These are phyloP conservation scores for Hiodon alosoides DNA, from an alignment of 2,113 vertebrate species.

Conservation along the genomic window DNA sequence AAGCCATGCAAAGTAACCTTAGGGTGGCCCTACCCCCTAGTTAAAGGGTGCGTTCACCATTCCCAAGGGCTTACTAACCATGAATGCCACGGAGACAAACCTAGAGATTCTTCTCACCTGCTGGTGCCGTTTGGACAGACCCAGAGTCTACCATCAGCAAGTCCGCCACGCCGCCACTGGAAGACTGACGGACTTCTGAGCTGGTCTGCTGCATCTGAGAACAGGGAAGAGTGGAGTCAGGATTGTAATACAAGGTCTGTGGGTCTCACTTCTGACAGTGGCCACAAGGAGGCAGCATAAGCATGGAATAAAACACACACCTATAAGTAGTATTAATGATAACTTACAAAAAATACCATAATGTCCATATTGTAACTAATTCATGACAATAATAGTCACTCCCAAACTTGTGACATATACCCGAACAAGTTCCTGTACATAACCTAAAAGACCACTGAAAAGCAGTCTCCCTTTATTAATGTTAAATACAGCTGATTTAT, in stretches of 20 bases:
- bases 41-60: background rate
- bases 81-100: background rate
- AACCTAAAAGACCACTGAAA: too few relatives aligned
- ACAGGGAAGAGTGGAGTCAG: background rate
- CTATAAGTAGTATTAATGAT: too few relatives aligned
- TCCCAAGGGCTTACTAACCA: background rate
- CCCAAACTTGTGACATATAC: too few relatives aligned
- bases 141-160: constrained; percentile 75
- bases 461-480: too few relatives aligned
- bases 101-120: constrained; percentile 55
- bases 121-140: constrained; percentile 49
- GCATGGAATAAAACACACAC: background rate
- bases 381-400: too few relatives aligned
- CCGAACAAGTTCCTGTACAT: too few relatives aligned
- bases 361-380: too few relatives aligned
- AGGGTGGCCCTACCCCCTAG: background rate
- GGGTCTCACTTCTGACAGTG: constrained; percentile 1
- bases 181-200: constrained; percentile 61
- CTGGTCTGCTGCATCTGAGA: constrained; percentile 50
- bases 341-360: too few relatives aligned
- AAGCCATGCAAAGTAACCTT: background rate
- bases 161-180: constrained; percentile 72
- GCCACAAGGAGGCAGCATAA: constrained; percentile 24
- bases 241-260: background rate
- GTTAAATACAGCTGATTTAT: too few relatives aligned